phyloP scores from a whole-genome alignment of 2,888 invertebrate species.

The Chelonus formosanus region DNA sequence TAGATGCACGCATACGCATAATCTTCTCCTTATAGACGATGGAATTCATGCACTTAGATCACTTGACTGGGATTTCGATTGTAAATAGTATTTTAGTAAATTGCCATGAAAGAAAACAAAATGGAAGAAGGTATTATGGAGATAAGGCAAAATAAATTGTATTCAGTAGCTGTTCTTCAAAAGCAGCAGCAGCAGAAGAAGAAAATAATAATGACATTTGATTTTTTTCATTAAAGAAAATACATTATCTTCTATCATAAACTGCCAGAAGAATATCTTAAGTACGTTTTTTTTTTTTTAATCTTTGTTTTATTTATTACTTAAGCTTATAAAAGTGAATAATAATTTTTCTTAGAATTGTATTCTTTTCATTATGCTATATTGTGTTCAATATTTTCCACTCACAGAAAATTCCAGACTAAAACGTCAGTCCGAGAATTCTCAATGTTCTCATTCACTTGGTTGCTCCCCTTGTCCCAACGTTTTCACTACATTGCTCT shows the following conservation, averaged over 20 bases:
- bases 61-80: constrained; percentile 13
- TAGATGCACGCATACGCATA: constrained; percentile 5
- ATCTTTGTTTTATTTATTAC: neutral
- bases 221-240: constrained; percentile 6
- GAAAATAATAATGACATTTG: constrained; percentile 5
- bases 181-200: no score
- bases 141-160: constrained; percentile 12
- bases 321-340: neutral
- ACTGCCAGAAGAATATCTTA: neutral
- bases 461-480: constrained; percentile 41
- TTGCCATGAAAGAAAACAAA: neutral
- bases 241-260: neutral
- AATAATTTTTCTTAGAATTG: no score
- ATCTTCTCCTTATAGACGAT: constrained; percentile 14
- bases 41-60: constrained; percentile 5
- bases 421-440: constrained; percentile 39
- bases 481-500: constrained; percentile 46
- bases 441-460: constrained; percentile 45
- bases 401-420: constrained; percentile 36
- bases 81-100: constrained; percentile 8
- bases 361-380: neutral
- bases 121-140: neutral
- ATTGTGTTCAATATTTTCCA: constrained; percentile 29
- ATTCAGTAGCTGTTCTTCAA: neutral
- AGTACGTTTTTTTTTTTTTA: neutral